A percentile compares a stretch with the other conserved stretches of the same genome.
Conservation (phyloP, 2,113 vertebrate species). For the Chionomys nivalis region DNA sequence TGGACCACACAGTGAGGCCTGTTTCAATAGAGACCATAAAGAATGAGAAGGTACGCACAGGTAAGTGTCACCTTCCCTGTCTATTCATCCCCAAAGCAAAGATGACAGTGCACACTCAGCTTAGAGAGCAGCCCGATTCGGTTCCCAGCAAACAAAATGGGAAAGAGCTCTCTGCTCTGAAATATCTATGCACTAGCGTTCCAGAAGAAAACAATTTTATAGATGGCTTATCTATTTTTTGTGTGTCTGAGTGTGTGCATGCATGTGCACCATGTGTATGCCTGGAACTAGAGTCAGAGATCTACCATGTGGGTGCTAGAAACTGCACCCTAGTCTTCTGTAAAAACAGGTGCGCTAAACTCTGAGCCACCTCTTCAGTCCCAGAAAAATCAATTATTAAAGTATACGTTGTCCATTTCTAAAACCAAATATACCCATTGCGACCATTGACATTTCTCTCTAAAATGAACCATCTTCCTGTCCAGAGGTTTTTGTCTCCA, state of each 20-base stretch:
- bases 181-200: background rate
- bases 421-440: constrained; percentile 28
- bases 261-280: no score
- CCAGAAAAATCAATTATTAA: background rate
- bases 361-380: background rate
- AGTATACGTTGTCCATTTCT: background rate
- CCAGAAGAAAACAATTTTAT: background rate
- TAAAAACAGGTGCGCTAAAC: background rate
- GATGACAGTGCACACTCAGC: background rate
- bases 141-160: background rate
- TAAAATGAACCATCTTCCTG: background rate
- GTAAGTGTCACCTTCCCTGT: background rate
- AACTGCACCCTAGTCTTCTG: background rate
- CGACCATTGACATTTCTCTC: constrained; percentile 20
- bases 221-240: background rate
- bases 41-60: background rate
- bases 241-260: background rate
- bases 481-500: background rate
- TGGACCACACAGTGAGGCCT: background rate
- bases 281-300: background rate
- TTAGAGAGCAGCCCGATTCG: no score
- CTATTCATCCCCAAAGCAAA: background rate
- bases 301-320: background rate
- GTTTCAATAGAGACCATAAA: background rate
- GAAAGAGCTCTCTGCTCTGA: background rate